Base-by-base conservation (phyloP, 2,888 invertebrate genomes). In the Tromatobia lineatoria region DNA sequence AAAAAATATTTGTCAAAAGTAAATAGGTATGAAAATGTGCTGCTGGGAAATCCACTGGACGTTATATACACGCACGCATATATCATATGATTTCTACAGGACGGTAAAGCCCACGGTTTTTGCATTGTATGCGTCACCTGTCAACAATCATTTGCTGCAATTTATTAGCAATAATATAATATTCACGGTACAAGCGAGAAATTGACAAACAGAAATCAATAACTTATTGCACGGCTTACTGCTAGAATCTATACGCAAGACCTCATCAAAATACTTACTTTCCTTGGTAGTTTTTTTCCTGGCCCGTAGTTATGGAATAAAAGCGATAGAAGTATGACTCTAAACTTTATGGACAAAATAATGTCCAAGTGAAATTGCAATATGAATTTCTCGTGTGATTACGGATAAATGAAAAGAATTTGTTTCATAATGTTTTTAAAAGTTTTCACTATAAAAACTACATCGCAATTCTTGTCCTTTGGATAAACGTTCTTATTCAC, bases 1-100 rank as follows among this genome's bases (percentile, higher is more conserved):
- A 47, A 79, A 23, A 71, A 79, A 71, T 76, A 57, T 76, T 76
- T 67, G 76, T 45, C 76, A 45, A 57, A 76, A 42, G 66, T 76
- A 79, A 79, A 71, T 71, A 79, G 71, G 45, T 64, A 54, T 79
- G 64, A 71, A 38, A 71, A 71, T 71, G 54, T 29, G 54, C 50
- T 38, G 59, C 13, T n/a, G 8, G 61, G 29, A 20, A n/a, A 18
- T 61, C 18, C 38, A 38, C 3, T 52, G 54, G 70, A 54, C 52
- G 10, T 1, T 47, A 29, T 34, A 34, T 20, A 61, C 45, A 74
- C 29, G 74, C 29, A 18, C 34, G 18, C 18, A 47, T 50, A 45
- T 45, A 25, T 73, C 45, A 73, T 59, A 42, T 15, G 29, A 47
- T 74, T 47, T 61, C 34, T 15, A 8, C 15, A 45, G n/a, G 25